Evolutionary conservation across 1,140 invertebrate genomes (phyloP), one percentile per base, ranked within the genome.

Genomic region (Penaeus indicus): DNA sequence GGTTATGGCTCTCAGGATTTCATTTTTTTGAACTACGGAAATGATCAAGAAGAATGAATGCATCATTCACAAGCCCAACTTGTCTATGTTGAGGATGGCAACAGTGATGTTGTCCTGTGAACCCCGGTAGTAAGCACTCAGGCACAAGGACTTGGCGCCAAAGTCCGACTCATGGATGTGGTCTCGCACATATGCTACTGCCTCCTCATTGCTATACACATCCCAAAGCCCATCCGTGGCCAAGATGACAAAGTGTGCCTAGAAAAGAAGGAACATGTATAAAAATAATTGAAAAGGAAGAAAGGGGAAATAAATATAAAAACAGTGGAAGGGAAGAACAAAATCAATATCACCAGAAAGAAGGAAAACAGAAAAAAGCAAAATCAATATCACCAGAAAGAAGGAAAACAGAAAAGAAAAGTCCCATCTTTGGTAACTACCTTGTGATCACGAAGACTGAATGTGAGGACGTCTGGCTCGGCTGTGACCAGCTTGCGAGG

Each of bases 191-290:
- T 96, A 98, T 90, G 96, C 95, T 21, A 98, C 95, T 77, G 97
- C 98, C 93, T 99, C 97, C 93, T 99, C 97, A 93, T 99, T 99
- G 25, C 95, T 95, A 92, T 98, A 98, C 54, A 96, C 97, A 93
- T 99, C 98, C 98, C 98, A 99, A 16, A 99, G 94, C 19, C 98
- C 98, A 94, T 99, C 98, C 4, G 97, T 97, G 19, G 98, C 98
- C 38, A 99, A 93, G 87, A 99, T 95, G 87, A 99, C 93, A 93
- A 99, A 99, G 93, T 95, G 94, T 1, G 98, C 97, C 92, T 94
- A 81, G 10, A 86, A 62, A 47, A 63, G 64, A 22, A 38, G 38
- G 69, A 63, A 84, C 10, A 16, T 13, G 32, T 47, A 54, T 21
- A 60, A 54, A 11, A 47, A 22, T n/a, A 11, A 82, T n/a, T 13